A percentile compares a stretch with the other conserved stretches of the same genome.
Conservation (phyloP, 2,797 vertebrate genomes). For the Microctenopoma lineatum region DNA sequence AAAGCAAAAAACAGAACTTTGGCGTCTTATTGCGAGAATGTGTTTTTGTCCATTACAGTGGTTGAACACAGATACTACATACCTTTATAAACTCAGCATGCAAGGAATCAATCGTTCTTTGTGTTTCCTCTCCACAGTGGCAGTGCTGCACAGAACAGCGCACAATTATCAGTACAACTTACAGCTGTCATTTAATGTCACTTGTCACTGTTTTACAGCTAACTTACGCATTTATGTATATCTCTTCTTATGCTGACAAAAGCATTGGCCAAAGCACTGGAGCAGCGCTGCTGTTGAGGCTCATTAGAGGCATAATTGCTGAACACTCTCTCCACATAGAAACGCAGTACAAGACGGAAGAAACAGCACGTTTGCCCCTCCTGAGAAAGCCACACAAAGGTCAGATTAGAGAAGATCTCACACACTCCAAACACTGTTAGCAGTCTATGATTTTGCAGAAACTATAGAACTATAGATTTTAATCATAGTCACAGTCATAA, state of each 20-base stretch:
- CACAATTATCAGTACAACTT: not conserved
- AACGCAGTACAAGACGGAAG: slow-evolving; percentile 79
- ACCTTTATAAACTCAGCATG: slow-evolving; percentile 77
- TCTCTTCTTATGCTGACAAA: slow-evolving; percentile 82
- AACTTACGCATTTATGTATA: slow-evolving; percentile 82
- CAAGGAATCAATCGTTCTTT: slow-evolving; percentile 66
- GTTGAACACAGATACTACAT: not conserved
- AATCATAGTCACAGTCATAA: not conserved
- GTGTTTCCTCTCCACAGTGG: slow-evolving; percentile 76
- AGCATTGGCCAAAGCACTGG: slow-evolving; percentile 84
- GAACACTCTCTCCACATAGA: slow-evolving; percentile 86
- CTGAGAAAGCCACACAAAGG: slow-evolving; percentile 56
- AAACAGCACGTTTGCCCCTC: slow-evolving; percentile 83
- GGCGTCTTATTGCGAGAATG: no score
- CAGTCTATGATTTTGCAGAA: not conserved
- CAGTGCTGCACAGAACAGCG: slow-evolving; percentile 70
- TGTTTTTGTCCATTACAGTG: not conserved
- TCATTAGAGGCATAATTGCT: slow-evolving; percentile 63
- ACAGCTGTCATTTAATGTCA: not conserved
- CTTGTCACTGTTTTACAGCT: not conserved
- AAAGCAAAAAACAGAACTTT: no score
- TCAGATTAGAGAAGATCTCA: slow-evolving; percentile 9
- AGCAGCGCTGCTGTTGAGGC: slow-evolving; percentile 69
- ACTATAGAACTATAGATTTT: not conserved
- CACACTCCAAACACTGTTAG: not conserved